These are phyloP conservation scores for Lamellibrachia luymesi DNA, from an alignment of 1,140 invertebrate species.

Conservation along the genomic window DNA sequence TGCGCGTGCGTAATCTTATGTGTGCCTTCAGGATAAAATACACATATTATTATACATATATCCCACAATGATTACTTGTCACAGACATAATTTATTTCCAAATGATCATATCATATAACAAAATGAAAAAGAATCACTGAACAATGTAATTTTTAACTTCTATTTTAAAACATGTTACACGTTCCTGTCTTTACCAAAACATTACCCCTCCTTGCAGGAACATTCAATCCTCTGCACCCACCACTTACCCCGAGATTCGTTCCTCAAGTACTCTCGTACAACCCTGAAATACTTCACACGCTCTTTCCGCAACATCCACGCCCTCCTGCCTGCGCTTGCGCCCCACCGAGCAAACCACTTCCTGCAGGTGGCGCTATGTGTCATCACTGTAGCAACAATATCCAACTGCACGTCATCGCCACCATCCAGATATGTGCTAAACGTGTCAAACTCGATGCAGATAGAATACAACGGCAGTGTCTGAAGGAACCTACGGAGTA, in stretches of 20 bases:
- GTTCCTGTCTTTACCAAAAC: background rate
- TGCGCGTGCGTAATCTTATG: too few relatives aligned
- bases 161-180: too few relatives aligned
- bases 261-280: background rate
- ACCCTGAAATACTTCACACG: background rate
- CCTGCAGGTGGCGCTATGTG: background rate
- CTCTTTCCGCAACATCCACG: background rate
- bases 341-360: background rate
- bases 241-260: background rate
- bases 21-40: too few relatives aligned
- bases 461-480: background rate
- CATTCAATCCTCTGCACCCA: background rate
- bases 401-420: background rate
- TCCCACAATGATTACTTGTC: too few relatives aligned
- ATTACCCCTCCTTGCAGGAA: background rate
- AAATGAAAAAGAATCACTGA: too few relatives aligned
- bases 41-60: too few relatives aligned
- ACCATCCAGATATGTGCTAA: background rate
- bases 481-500: background rate
- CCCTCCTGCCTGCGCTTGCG: too few relatives aligned
- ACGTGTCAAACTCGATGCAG: background rate
- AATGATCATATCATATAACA: too few relatives aligned
- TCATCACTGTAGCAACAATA: background rate
- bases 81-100: too few relatives aligned
- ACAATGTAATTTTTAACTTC: too few relatives aligned